phyloP scores from a whole-genome alignment of 2,797 vertebrate species.

The Graptemys geographica region DNA sequence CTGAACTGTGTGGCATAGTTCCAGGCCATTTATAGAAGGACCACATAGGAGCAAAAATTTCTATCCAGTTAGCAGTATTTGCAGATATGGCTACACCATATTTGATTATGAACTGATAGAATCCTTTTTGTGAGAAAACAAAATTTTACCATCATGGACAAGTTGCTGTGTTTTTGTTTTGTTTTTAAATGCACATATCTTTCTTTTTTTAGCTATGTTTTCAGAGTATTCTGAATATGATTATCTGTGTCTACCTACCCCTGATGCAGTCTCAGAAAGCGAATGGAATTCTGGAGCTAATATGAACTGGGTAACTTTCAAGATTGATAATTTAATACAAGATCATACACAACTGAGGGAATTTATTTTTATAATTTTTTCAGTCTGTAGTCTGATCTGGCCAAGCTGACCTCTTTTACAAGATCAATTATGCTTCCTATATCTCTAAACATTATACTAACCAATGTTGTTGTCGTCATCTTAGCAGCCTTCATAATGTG shows the following conservation, averaged over 20 bases:
- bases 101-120: not conserved
- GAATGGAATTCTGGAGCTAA: slow-evolving; percentile 77
- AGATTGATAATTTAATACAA: not conserved
- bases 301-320: slow-evolving; percentile 74
- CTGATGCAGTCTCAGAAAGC: slow-evolving; percentile 60
- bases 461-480: not conserved
- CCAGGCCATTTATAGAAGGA: not conserved
- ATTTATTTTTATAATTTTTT: not conserved
- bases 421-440: not conserved
- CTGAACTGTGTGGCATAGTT: not conserved
- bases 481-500: not conserved
- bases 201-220: slow-evolving; percentile 66
- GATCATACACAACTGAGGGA: not conserved
- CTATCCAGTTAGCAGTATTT: rapidly evolving
- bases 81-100: not conserved
- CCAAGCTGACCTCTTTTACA: not conserved
- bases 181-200: not conserved
- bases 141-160: not conserved
- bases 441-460: not conserved
- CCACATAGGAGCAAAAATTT: not conserved
- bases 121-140: not conserved
- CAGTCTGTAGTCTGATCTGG: not conserved
- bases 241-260: not conserved
- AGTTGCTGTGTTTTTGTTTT: not conserved
- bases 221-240: slow-evolving; percentile 73